These are phyloP conservation scores for Orius insidiosus DNA, from an alignment of 1,140 invertebrate genomes.

Conservation along the genomic window DNA sequence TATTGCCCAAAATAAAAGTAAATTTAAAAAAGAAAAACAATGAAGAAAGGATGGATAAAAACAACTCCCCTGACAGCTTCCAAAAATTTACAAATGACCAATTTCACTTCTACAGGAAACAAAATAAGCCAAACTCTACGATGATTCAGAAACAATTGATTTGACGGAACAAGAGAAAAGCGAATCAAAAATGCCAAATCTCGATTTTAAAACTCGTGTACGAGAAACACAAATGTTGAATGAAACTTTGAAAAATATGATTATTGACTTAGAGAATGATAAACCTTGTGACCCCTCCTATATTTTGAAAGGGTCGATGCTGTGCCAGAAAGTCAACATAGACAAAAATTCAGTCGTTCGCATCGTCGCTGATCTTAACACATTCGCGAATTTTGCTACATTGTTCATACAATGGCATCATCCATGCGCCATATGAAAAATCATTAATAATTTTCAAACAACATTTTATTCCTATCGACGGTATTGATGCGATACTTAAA, in stretches of 20 bases:
- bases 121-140: too few species aligned
- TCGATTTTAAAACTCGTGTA: slow-evolving; percentile 1
- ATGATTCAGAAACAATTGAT: too few species aligned
- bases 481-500: not conserved
- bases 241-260: not conserved
- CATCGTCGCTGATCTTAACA: not conserved
- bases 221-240: not conserved
- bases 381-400: not conserved
- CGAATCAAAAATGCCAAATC: not conserved
- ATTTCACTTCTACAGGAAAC: too few species aligned
- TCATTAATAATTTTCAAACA: slow-evolving; percentile 1
- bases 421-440: slow-evolving; percentile 1
- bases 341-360: not conserved
- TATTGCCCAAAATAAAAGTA: too few species aligned
- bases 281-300: not conserved
- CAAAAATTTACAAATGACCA: too few species aligned
- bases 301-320: not conserved
- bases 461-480: slow-evolving; percentile 4
- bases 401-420: slow-evolving; percentile 3
- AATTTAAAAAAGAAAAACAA: too few species aligned
- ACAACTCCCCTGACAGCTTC: too few species aligned
- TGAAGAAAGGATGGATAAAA: too few species aligned
- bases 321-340: not conserved
- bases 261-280: not conserved
- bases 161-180: too few species aligned